These are phyloP conservation scores for Lithophane leautieri DNA, from an alignment of 2,888 invertebrate genomes.

Conservation along the genomic window DNA sequence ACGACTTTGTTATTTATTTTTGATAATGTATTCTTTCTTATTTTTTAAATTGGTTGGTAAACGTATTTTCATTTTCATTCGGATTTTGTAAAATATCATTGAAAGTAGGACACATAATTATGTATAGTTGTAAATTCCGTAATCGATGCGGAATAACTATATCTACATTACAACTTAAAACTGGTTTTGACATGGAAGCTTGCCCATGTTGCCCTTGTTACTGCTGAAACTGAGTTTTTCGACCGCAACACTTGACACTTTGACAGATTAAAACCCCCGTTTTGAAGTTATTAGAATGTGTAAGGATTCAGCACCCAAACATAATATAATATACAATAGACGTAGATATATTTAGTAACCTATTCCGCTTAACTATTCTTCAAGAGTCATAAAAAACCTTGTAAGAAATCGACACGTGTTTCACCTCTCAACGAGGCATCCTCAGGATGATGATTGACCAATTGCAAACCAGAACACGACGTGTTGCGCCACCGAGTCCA, in stretches of 20 bases:
- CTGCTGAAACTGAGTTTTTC: neutral
- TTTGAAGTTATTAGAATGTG: neutral
- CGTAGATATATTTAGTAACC: no score
- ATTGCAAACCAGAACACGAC: no score
- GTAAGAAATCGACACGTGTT: no score
- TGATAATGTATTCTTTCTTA: neutral
- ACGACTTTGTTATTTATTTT: constrained; percentile 25
- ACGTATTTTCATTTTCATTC: neutral
- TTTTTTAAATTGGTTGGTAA: neutral
- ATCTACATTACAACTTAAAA: neutral
- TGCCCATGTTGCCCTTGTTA: neutral
- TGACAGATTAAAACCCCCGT: neutral
- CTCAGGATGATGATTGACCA: no score
- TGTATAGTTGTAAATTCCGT: neutral
- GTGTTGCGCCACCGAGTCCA: no score
- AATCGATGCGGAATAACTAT: neutral
- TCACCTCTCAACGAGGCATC: no score
- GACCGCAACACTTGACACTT: neutral
- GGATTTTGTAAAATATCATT: neutral
- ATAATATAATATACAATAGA: no score
- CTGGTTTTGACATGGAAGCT: neutral
- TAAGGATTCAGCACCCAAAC: neutral
- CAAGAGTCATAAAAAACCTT: no score
- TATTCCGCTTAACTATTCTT: no score
- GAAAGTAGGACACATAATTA: neutral